Conservation (phyloP, 1,140 invertebrate species). For the Agrypnia vestita region DNA sequence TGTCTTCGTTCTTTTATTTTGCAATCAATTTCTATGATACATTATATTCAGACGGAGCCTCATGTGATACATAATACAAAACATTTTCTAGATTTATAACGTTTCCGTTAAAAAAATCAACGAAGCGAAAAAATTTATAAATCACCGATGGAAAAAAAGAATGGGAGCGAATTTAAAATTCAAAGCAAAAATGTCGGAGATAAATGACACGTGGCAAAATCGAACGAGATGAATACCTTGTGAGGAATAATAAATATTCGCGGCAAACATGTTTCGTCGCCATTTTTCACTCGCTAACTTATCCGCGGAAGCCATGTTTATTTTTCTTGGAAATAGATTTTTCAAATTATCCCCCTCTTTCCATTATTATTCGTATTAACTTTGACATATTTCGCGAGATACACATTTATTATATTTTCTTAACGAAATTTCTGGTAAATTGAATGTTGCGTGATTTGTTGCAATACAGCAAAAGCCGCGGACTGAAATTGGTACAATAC, state of each 20-base stretch:
- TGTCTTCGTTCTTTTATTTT: too few relatives aligned
- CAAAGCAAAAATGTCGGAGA: slow-evolving; percentile 25
- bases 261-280: slow-evolving; percentile 8
- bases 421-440: not conserved
- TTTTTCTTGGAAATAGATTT: slow-evolving; percentile 29
- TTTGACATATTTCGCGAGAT: slow-evolving; percentile 11
- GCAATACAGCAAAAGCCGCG: too few relatives aligned
- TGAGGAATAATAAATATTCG: slow-evolving; percentile 8
- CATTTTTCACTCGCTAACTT: not conserved
- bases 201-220: slow-evolving; percentile 36
- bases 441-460: too few relatives aligned
- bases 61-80: too few relatives aligned
- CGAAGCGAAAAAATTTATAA: slow-evolving; percentile 4
- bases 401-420: not conserved
- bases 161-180: slow-evolving; percentile 25
- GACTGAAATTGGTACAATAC: too few relatives aligned
- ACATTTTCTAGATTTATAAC: too few relatives aligned
- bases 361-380: slow-evolving; percentile 8
- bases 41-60: too few relatives aligned
- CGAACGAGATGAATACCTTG: slow-evolving; percentile 34
- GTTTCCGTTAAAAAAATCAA: not conserved
- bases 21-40: too few relatives aligned
- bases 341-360: slow-evolving; percentile 16
- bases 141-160: slow-evolving; percentile 5
- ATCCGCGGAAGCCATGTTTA: slow-evolving; percentile 20